These are phyloP conservation scores for Fratercula arctica DNA, from an alignment of 2,797 vertebrate genomes.

Conservation along the genomic window DNA sequence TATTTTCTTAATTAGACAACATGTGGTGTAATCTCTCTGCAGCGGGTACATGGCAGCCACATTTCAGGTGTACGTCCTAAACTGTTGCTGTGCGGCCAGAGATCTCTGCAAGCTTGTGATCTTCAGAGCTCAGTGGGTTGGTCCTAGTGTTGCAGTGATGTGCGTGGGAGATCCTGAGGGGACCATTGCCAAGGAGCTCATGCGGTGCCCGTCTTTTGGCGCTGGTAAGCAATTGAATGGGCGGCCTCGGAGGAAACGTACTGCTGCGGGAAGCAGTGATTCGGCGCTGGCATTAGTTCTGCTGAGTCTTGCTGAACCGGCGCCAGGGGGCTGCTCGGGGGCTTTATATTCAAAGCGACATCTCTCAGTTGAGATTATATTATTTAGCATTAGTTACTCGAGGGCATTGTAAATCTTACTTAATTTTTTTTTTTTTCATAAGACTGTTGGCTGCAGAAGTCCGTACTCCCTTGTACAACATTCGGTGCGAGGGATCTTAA, in stretches of 20 bases:
- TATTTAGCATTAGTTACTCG: not conserved
- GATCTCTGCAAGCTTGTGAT: not conserved
- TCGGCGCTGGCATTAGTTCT: not conserved
- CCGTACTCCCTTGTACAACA: not conserved
- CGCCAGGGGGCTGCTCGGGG: not conserved
- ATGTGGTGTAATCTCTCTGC: fast-evolving
- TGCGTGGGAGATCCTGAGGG: not conserved
- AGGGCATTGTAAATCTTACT: not conserved
- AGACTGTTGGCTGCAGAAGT: not conserved
- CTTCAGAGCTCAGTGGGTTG: not conserved
- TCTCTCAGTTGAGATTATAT: not conserved
- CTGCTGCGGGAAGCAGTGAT: not conserved
- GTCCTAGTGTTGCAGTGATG: not conserved
- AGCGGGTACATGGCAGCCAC: fast-evolving
- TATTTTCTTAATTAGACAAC: not conserved
- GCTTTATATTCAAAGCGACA: not conserved
- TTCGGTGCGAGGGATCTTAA: not conserved
- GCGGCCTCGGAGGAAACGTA: fast-evolving
- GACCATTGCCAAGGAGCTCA: not conserved
- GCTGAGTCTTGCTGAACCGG: constrained; percentile 34
- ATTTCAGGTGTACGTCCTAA: not conserved
- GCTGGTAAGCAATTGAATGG: not conserved
- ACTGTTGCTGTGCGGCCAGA: not conserved
- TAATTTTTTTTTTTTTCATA: not conserved
- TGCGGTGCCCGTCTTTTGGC: fast-evolving